These are phyloP conservation scores for Andrena minutula DNA, from an alignment of 2,888 invertebrate genomes.

Conservation along the genomic window DNA sequence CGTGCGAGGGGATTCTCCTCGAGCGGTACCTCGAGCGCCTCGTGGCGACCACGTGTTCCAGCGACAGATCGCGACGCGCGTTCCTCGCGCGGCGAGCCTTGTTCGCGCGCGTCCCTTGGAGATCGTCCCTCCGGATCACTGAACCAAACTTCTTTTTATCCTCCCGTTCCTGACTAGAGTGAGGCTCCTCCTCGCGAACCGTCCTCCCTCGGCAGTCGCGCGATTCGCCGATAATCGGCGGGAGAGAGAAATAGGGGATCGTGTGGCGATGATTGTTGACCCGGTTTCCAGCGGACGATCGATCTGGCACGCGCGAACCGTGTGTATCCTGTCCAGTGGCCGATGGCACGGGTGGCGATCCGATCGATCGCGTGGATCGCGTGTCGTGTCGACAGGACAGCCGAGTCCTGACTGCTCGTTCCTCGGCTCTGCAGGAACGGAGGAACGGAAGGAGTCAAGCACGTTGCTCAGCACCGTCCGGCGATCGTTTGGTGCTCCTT, in stretches of 20 bases:
- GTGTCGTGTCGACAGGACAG: conserved; percentile 75
- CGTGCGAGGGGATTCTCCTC: background rate
- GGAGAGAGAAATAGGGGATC: no score
- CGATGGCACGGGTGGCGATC: background rate
- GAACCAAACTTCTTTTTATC: no score
- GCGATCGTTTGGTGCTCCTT: conserved; percentile 74
- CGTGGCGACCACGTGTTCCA: conserved; percentile 66
- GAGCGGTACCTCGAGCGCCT: conserved; percentile 58
- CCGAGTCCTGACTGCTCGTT: conserved; percentile 78
- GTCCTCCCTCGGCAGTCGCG: no score
- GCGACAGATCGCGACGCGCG: conserved; percentile 35
- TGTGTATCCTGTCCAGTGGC: conserved; percentile 4
- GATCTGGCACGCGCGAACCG: conserved; percentile 8
- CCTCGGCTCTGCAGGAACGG: conserved; percentile 49
- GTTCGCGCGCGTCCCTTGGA: background rate
- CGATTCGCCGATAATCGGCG: no score
- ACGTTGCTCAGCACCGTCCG: conserved; percentile 74
- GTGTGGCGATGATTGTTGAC: no score
- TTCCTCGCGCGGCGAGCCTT: conserved; percentile 34
- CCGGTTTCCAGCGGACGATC: no score
- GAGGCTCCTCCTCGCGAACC: no score
- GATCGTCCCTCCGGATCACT: background rate
- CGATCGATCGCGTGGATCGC: conserved; percentile 27
- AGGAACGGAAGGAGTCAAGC: conserved; percentile 70
- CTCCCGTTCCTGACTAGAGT: no score